Base-by-base conservation (phyloP, 2,797 vertebrate species). In the Pygocentrus nattereri region DNA sequence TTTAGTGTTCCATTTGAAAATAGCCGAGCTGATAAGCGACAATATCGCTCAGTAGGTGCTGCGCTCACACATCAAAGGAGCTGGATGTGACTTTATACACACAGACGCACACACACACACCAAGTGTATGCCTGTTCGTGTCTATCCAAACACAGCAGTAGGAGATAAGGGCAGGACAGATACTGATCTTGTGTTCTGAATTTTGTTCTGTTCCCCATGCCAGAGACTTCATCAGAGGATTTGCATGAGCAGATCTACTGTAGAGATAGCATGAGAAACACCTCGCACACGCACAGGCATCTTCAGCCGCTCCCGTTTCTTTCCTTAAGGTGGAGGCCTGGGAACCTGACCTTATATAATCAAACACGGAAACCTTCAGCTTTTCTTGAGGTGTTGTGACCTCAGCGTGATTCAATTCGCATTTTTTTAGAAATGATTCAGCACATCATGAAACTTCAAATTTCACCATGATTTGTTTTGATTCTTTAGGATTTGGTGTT, bases 201-300 rank as follows among this genome's bases (percentile, higher is more conserved):
- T 74, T 76, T 79, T 64, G 61, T 70, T 76, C 69, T 68, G 67
- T 38, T 56, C 41, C 3, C 25, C 50, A 38, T 52, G 77, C 41
- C 18, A 71, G 30, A 56, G 71, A 78, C 49, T 73, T 75, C 78
- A 80, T 61, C 72, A 81, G 86, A 82, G 69, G 80, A 78, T 86
- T 83, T 86, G 86, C 74, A 68, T 87, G 71, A 68, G 62, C 75
- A 78, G 79, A 85, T 81, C 70, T 82, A 77, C 76, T 31, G 31
- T 18, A 69, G 41, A 74, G 84, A 84, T 85, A 84, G 54, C 74
- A 78, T 49, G 44, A 78, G 69, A 65, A 41, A 80, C 41, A 68
- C 64, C 50, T 67, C 41, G 56, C 68, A 67, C 8, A 82, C 72
- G 76, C 52, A 52, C 79, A 47, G n/a, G 62, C 76, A 68, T 76